phyloP scores from a whole-genome alignment of 2,797 vertebrate species.

The Phataginus tetradactyla region DNA sequence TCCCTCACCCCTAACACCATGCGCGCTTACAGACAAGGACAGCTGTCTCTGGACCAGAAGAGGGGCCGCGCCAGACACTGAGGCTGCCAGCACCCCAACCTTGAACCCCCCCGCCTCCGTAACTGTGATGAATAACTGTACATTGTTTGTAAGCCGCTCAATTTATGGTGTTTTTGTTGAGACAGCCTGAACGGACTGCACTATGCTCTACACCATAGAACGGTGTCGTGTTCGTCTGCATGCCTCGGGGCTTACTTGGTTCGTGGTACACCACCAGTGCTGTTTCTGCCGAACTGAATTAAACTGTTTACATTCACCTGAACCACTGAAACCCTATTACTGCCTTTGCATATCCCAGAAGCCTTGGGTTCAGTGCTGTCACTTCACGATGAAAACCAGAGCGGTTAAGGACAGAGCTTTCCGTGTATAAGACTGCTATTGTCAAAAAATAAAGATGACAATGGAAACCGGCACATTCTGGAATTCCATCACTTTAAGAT shows the following conservation, averaged over 20 bases:
- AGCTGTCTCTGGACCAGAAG: background rate
- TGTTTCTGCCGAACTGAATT: background rate
- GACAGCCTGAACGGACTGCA: background rate
- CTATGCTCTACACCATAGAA: background rate
- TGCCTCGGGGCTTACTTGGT: background rate
- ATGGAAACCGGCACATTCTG: background rate
- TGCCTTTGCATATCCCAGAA: background rate
- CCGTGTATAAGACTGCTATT: background rate
- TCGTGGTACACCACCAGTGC: background rate
- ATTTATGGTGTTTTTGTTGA: background rate
- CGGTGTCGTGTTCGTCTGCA: background rate
- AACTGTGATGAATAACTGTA: background rate
- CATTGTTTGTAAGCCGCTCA: background rate
- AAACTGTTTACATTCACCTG: background rate
- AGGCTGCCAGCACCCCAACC: background rate
- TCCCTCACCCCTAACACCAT: background rate
- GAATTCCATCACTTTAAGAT: constrained; percentile 18
- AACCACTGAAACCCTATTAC: background rate
- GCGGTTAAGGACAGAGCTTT: background rate
- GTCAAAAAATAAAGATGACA: background rate
- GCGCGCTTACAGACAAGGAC: background rate
- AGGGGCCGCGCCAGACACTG: background rate
- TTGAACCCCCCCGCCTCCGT: background rate
- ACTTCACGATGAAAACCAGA: constrained; percentile 19
- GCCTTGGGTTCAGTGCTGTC: background rate